These are phyloP conservation scores for Rhipidura dahli DNA, from an alignment of 2,113 vertebrate genomes.

Conservation along the genomic window DNA sequence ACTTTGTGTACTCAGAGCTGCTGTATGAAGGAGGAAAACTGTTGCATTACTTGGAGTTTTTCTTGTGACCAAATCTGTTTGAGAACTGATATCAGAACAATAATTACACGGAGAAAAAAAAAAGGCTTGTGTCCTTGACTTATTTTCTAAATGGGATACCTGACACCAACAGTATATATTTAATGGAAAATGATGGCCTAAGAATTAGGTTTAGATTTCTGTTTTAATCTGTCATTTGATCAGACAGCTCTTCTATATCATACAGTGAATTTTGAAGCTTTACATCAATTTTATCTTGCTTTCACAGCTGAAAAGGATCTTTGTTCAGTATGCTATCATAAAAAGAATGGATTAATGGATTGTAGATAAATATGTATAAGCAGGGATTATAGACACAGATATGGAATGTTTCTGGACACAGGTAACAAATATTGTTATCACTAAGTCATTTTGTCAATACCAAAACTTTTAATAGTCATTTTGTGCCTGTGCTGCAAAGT, in stretches of 20 bases:
- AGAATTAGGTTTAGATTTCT: slow-evolving; percentile 20
- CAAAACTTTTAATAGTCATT: neutral
- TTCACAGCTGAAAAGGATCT: neutral
- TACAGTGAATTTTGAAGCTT: neutral
- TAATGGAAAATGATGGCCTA: neutral
- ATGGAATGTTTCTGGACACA: neutral
- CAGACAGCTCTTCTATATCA: neutral
- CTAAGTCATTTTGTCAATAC: neutral
- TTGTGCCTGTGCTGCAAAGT: neutral
- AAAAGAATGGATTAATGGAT: neutral
- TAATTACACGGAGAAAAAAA: neutral
- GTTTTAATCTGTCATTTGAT: neutral
- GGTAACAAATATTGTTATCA: neutral
- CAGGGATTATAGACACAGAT: neutral
- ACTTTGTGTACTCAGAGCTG: neutral
- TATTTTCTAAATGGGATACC: neutral
- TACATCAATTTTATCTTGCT: neutral
- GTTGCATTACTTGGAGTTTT: neutral
- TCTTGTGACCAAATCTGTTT: neutral
- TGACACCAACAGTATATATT: neutral
- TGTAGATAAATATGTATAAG: neutral
- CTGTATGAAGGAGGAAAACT: neutral
- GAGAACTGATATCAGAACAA: neutral
- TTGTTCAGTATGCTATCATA: neutral
- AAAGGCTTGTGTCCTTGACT: neutral